These are phyloP conservation scores for zebrafish (Danio rerio) DNA, from an alignment of 2,113 vertebrate species.

Conservation along the genomic window DNA sequence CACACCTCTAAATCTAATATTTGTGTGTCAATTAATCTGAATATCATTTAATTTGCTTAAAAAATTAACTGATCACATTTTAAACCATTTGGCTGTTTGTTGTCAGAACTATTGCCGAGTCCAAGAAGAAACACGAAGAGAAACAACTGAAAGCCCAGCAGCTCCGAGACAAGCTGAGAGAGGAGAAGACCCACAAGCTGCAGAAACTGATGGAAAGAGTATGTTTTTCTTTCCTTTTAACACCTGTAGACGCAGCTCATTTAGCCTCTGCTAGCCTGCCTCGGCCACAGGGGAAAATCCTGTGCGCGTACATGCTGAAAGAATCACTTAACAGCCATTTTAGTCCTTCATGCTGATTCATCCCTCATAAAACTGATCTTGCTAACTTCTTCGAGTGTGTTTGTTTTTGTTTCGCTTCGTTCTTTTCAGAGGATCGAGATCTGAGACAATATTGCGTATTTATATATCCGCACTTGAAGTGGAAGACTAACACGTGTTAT, in stretches of 20 bases:
- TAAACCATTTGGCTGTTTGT: slow-evolving; percentile 46
- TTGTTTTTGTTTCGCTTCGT: slow-evolving; percentile 44
- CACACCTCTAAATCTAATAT: too few relatives aligned
- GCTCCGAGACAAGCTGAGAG: slow-evolving; percentile 93
- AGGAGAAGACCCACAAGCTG: slow-evolving; percentile 96
- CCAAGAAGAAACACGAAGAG: slow-evolving; percentile 99
- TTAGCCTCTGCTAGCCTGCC: slow-evolving; percentile 38
- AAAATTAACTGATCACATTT: too few relatives aligned
- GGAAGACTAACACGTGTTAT: slow-evolving; percentile 28
- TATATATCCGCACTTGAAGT: slow-evolving; percentile 27
- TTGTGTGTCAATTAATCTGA: too few relatives aligned
- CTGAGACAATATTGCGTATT: slow-evolving; percentile 48
- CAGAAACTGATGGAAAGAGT: slow-evolving; percentile 98
- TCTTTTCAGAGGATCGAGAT: slow-evolving; percentile 35
- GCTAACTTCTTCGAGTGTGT: slow-evolving; percentile 30
- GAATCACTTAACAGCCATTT: slow-evolving; percentile 68
- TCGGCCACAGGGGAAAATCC: slow-evolving; percentile 61
- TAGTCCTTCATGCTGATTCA: slow-evolving; percentile 60
- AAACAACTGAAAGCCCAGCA: slow-evolving; percentile 99
- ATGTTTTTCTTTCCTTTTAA: slow-evolving; percentile 63
- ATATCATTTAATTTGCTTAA: too few relatives aligned
- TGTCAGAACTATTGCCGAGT: slow-evolving; percentile 96
- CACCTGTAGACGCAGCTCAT: slow-evolving; percentile 50
- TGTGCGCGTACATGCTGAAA: slow-evolving; percentile 66
- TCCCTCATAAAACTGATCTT: slow-evolving; percentile 36